phyloP scores from a whole-genome alignment of 2,888 invertebrate species.

The Aquatica leii region DNA sequence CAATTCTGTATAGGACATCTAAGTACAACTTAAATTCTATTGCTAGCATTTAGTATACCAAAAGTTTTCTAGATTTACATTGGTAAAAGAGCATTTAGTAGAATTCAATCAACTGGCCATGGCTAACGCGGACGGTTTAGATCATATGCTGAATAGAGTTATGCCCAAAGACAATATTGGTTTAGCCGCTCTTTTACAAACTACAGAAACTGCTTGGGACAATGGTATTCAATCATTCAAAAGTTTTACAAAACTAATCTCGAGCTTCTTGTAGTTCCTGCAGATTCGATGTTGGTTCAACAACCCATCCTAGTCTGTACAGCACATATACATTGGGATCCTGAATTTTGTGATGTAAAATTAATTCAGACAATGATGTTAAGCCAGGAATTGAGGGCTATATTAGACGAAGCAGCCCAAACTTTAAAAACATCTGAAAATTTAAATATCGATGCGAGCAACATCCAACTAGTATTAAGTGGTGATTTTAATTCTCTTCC shows the following conservation, averaged over 20 bases:
- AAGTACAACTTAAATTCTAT: constrained; percentile 66
- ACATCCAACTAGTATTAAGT: constrained; percentile 92
- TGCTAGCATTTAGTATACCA: background rate
- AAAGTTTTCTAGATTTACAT: constrained; percentile 73
- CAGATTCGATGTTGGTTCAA: constrained; percentile 77
- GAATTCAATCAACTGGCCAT: constrained; percentile 99
- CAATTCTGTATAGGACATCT: constrained; percentile 94
- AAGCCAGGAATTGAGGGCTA: constrained; percentile 89
- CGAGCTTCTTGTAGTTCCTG: constrained; percentile 60
- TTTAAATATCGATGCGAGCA: constrained; percentile 75
- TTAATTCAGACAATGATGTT: constrained; percentile 99
- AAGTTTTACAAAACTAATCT: background rate
- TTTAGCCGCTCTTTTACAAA: constrained; percentile 92
- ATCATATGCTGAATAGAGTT: constrained; percentile 97
- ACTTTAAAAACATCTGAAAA: constrained; percentile 74
- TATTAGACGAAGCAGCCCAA: constrained; percentile 86
- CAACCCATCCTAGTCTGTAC: constrained; percentile 95
- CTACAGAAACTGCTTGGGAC: constrained; percentile 95
- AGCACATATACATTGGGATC: constrained; percentile 99
- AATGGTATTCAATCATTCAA: constrained; percentile 70
- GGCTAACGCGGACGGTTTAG: constrained; percentile 97
- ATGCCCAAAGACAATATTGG: constrained; percentile 99
- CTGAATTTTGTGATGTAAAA: constrained; percentile 99
- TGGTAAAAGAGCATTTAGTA: constrained; percentile 95
- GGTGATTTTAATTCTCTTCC: constrained; percentile 99